Evolutionary conservation across 2,888 invertebrate genomes (phyloP), one percentile per base, ranked within the genome.

Genomic region (Therioaphis trifolii): DNA sequence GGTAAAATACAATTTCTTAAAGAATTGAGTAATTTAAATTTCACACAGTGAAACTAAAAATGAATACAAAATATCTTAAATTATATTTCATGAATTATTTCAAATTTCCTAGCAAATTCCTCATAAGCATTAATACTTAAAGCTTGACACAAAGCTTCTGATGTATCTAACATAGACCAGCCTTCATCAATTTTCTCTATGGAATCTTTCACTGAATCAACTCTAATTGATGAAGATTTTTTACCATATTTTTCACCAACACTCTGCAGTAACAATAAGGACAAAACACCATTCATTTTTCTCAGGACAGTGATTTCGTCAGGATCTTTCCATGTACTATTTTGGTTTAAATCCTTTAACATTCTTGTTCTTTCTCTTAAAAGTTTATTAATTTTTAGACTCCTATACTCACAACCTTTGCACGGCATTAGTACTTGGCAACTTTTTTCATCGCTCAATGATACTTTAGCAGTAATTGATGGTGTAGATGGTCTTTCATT

Each of bases 81-180:
- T 49, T 35, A 78, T 66, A 29, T 24, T 78, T 66, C 77, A 78
- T 78, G 66, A 35, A 68, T 29, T 18, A 78, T 40, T 66, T 66
- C 35, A 78, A 92, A 87, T 90, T 90, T 14, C 27, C 63, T 74
- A 14, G 74, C 63, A 40, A 82, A 74, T 66, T 66, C 74, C 0
- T 82, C 82, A 40, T 82, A 82, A 7, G 82, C 82, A 40, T 82
- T 82, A 27, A 12, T 14, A 82, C 82, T 82, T 18, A 82, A 63
- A 0, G 12, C 63, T 74, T 82, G 72, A 52, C 52, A 35, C n/a
- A 82, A 66, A 24, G 49, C 49, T 52, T 82, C 74, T 14, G 74
- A 74, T 9, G 82, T 66, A 3, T 82, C 74, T 24, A 74, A 63
- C 66, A 74, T 82, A 24, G 82, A 63, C 82, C 82, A 82, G 7